These are phyloP conservation scores for Volucella inflata DNA, from an alignment of 2,888 invertebrate genomes.

Conservation along the genomic window DNA sequence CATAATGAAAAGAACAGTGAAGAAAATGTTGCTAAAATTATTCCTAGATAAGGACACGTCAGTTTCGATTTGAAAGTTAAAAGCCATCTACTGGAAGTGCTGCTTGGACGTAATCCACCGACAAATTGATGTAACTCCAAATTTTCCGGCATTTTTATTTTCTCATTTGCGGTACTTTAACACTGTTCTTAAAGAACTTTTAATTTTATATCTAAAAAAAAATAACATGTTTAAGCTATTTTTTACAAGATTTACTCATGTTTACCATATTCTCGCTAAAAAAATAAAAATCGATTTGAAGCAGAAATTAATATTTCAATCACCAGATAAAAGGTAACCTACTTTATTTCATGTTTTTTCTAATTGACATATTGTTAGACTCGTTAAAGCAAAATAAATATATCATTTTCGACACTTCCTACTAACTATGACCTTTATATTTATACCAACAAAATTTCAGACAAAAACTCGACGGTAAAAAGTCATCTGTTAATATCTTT, in stretches of 20 bases:
- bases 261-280: conserved; percentile 62
- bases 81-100: conserved; percentile 80
- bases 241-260: not conserved
- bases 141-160: conserved; percentile 88
- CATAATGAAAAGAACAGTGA: conserved; percentile 95
- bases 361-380: not conserved
- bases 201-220: conserved; percentile 37
- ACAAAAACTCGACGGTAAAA: too few relatives aligned
- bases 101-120: conserved; percentile 84
- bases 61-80: conserved; percentile 81
- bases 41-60: conserved; percentile 91
- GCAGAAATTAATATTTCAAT: conserved; percentile 35
- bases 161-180: not conserved
- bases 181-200: not conserved
- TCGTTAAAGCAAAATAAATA: too few relatives aligned
- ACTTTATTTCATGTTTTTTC: not conserved
- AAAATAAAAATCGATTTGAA: conserved; percentile 67
- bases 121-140: conserved; percentile 92
- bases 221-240: not conserved
- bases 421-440: too few relatives aligned
- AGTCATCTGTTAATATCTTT: too few relatives aligned
- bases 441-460: too few relatives aligned
- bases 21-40: conserved; percentile 92
- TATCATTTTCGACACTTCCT: too few relatives aligned
- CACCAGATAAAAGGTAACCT: not conserved